phyloP scores from a whole-genome alignment of 2,888 invertebrate species.

The Diaprepes abbreviatus region DNA sequence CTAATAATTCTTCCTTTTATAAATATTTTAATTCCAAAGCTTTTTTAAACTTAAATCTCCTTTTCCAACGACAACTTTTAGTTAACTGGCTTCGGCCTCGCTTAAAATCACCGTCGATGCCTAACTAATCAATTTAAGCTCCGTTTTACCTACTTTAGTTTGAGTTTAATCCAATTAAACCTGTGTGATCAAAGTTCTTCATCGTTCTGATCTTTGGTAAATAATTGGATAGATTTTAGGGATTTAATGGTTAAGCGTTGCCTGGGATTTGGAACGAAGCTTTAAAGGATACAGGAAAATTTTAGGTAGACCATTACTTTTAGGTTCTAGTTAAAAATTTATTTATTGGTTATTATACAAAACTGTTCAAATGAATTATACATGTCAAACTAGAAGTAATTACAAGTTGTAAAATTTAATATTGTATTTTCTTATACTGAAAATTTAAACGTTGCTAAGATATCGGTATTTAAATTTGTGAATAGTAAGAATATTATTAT shows the following conservation, averaged over 20 bases:
- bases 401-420: too few relatives aligned
- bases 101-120: constrained; percentile 30
- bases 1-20: too few relatives aligned
- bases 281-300: neutral
- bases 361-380: too few relatives aligned
- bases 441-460: too few relatives aligned
- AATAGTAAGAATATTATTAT: too few relatives aligned
- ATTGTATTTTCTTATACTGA: too few relatives aligned
- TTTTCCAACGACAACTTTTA: neutral
- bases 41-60: constrained; percentile 10
- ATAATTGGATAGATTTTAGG: constrained; percentile 31
- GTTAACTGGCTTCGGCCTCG: constrained; percentile 7
- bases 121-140: constrained; percentile 39
- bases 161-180: constrained; percentile 43
- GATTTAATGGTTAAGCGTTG: constrained; percentile 18
- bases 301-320: neutral
- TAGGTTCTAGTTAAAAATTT: neutral
- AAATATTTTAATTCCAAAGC: too few relatives aligned
- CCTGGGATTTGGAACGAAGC: neutral
- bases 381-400: too few relatives aligned
- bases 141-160: constrained; percentile 42
- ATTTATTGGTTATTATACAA: neutral
- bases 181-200: constrained; percentile 36
- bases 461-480: too few relatives aligned
- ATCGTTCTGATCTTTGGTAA: constrained; percentile 31